Base-by-base conservation (phyloP, 2,113 vertebrate genomes). In the Psittacara wagleri region DNA sequence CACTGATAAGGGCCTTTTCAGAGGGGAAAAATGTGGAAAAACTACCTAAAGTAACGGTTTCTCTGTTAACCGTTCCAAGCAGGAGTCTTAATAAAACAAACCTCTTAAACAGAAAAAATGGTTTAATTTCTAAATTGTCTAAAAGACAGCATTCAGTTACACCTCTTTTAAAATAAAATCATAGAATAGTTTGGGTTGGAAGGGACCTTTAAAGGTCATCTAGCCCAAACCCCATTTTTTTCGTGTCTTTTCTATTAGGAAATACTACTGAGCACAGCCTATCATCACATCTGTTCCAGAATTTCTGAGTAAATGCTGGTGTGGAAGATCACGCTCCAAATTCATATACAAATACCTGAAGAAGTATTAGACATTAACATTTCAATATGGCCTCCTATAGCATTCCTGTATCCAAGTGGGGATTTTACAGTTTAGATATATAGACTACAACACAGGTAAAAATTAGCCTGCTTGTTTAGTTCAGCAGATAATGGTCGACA, bases 281-380 rank as follows among this genome's bases (percentile, higher is more conserved):
- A 48, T 17, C 33, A 27, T 28, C 62, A 54, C 18, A 41, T 4
- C 11, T 28, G 37, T 69, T 77, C 91, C 69, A 83, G 79, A 92
- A 80, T 57, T 93, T 77, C 77, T 41, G 55, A 87, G 37, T 91
- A 91, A 91, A 89, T 89, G 88, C 79, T 88, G 54, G 90, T 27
- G 25, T 55, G 39, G 19, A 54, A 94, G 66, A 80, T 80, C 92
- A 44, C 80, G 55, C 52, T 85, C 59, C 43, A 75, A 54, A 89
- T 44, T 62, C 72, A 49, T 51, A 51, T 11, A 81, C 37, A 87
- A 88, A 93, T 37, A 91, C 8, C 52, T 66, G 39, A 83, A 51
- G 43, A 51, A 69, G 11, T 22, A 64, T 48, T 91, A 35, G 27
- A 18, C 44, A 54, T 17, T 49, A 79, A 72, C 31, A 8, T 55